Evolutionary conservation across 92 coral and sea anemone species (phyloP).

Genomic region (Porites evermanni): DNA sequence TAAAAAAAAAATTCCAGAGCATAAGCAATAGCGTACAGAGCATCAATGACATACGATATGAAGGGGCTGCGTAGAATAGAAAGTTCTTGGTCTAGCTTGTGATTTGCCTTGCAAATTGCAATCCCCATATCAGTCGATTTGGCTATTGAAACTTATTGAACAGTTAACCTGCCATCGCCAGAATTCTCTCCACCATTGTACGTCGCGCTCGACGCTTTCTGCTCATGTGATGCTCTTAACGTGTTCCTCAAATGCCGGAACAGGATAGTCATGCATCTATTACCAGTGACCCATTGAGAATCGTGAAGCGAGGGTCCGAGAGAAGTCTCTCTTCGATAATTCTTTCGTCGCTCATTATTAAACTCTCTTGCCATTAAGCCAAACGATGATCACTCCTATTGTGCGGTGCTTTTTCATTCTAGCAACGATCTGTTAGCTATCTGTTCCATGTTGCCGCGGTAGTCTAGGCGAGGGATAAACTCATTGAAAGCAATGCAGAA

Average conservation of each 20-base stretch:
- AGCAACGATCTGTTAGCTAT: background rate
- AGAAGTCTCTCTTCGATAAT: background rate
- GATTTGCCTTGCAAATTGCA: no score
- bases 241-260: background rate
- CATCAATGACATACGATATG: slow-evolving; percentile 11
- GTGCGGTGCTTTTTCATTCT: background rate
- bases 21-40: slow-evolving; percentile 7
- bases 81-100: background rate
- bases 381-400: background rate
- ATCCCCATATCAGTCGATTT: no score
- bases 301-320: background rate
- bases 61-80: background rate
- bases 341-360: background rate
- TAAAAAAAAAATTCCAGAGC: background rate
- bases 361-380: slow-evolving; percentile 1
- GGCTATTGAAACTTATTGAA: background rate
- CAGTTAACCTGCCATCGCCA: background rate
- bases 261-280: background rate
- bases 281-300: background rate
- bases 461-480: background rate
- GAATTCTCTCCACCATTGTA: no score
- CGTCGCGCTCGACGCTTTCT: no score
- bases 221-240: no score
- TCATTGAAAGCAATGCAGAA: slow-evolving; percentile 5
- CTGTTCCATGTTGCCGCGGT: background rate